Conservation (phyloP, 1,140 invertebrate genomes). For the Monochamus saltuarius region DNA sequence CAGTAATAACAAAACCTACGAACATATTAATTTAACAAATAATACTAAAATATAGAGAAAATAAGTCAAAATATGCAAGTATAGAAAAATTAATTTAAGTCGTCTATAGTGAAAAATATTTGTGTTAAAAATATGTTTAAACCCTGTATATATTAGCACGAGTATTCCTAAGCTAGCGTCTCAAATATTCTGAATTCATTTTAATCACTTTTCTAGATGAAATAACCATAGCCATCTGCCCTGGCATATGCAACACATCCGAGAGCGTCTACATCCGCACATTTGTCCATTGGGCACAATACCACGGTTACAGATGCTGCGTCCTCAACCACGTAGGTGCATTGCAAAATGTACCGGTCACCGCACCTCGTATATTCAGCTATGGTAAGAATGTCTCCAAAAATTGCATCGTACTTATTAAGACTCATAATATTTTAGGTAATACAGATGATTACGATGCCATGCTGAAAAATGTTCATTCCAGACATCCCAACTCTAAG, state of each 20-base stretch:
- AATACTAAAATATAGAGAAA: too few species aligned
- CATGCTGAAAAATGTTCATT: constrained; percentile 74
- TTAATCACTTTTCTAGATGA: constrained; percentile 80
- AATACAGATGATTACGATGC: constrained; percentile 81
- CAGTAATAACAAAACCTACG: too few species aligned
- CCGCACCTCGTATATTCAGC: constrained; percentile 83
- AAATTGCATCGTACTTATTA: background rate
- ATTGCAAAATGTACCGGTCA: constrained; percentile 78
- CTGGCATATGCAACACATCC: constrained; percentile 90
- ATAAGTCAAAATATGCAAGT: too few species aligned
- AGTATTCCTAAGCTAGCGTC: too few species aligned
- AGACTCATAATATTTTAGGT: constrained; percentile 55
- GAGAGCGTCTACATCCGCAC: constrained; percentile 91
- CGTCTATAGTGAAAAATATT: too few species aligned
- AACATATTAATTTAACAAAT: too few species aligned
- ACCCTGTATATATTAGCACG: too few species aligned
- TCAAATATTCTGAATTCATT: too few species aligned
- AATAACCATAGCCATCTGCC: constrained; percentile 84
- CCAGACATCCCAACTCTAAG: constrained; percentile 72
- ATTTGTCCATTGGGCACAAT: constrained; percentile 87
- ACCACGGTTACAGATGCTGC: constrained; percentile 84
- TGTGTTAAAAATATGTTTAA: too few species aligned
- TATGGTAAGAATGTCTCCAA: constrained; percentile 68
- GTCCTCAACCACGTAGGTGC: constrained; percentile 96
- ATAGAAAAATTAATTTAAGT: too few species aligned